Percentiles rank a stretch among this genome's conserved stretches.
phyloP scores from a whole-genome alignment of 2,888 invertebrate species.

The Caenorhabditis virilis region DNA sequence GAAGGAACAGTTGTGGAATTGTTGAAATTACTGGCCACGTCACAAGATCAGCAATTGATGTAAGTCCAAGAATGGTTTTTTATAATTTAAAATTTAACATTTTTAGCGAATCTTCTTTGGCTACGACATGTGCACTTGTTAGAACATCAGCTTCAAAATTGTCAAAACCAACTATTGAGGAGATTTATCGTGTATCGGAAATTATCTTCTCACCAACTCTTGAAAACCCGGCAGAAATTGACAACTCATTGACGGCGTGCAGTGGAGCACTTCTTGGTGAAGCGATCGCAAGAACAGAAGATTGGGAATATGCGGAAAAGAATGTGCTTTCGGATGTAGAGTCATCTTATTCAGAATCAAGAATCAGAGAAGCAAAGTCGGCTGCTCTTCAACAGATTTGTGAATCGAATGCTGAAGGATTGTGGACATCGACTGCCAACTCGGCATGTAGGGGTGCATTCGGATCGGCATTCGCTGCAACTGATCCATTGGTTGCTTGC shows the following conservation, averaged over 20 bases:
- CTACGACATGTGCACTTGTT: constrained; percentile 87
- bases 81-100: constrained; percentile 1
- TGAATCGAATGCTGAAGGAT: constrained; percentile 15
- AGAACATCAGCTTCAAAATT: constrained; percentile 78
- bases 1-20: constrained; percentile 94
- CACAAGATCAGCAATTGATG: constrained; percentile 83
- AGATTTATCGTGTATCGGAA: constrained; percentile 37
- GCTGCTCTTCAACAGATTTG: constrained; percentile 44
- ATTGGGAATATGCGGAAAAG: constrained; percentile 22
- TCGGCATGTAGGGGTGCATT: constrained; percentile 26
- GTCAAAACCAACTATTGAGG: constrained; percentile 27
- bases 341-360: constrained; percentile 7
- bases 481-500: constrained; percentile 35
- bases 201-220: constrained; percentile 20
- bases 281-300: constrained; percentile 30
- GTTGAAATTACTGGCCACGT: constrained; percentile 81
- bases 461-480: constrained; percentile 23
- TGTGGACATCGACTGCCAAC: constrained; percentile 40
- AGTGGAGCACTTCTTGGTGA: constrained; percentile 54
- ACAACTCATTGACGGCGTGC: constrained; percentile 30
- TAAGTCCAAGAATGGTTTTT: constrained; percentile 68
- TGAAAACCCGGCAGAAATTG: constrained; percentile 35
- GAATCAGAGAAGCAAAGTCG: constrained; percentile 36
- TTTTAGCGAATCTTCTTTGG: constrained; percentile 85
- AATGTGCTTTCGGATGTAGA: constrained; percentile 24